A percentile compares a stretch with the other conserved stretches of the same genome.
Evolutionary conservation across 2,888 invertebrate genomes (phyloP).

Genomic region (Tricholauxania praeusta): DNA sequence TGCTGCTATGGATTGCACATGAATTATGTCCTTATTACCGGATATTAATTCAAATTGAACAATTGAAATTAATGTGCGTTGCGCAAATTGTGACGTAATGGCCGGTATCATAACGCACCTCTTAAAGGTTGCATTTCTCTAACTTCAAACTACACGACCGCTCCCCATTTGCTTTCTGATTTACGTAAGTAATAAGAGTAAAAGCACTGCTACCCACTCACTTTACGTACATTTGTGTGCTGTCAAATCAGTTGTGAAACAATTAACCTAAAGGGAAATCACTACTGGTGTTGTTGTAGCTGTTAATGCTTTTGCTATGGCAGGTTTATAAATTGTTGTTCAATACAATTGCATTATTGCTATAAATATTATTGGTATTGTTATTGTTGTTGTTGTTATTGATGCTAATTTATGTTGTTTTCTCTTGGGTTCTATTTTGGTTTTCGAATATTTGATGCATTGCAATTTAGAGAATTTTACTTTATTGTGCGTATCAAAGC

Average conservation of each 20-base stretch:
- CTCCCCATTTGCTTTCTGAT: background rate
- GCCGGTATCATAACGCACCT: background rate
- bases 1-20: background rate
- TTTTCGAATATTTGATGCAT: too few relatives aligned
- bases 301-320: background rate
- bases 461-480: too few relatives aligned
- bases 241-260: conserved; percentile 1
- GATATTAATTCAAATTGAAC: conserved; percentile 25
- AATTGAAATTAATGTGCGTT: conserved; percentile 25
- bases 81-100: background rate
- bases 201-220: background rate
- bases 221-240: background rate
- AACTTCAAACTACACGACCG: background rate
- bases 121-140: background rate
- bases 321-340: background rate
- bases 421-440: too few relatives aligned
- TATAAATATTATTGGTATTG: background rate
- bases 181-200: background rate
- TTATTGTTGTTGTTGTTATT: background rate
- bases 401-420: background rate
- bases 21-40: conserved; percentile 22
- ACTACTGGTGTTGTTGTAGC: background rate
- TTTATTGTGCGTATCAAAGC: too few relatives aligned
- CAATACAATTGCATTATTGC: conserved; percentile 5
- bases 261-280: conserved; percentile 15